Evolutionary conservation across 2,888 invertebrate species (phyloP).

Genomic region (Andrena bucephala): DNA sequence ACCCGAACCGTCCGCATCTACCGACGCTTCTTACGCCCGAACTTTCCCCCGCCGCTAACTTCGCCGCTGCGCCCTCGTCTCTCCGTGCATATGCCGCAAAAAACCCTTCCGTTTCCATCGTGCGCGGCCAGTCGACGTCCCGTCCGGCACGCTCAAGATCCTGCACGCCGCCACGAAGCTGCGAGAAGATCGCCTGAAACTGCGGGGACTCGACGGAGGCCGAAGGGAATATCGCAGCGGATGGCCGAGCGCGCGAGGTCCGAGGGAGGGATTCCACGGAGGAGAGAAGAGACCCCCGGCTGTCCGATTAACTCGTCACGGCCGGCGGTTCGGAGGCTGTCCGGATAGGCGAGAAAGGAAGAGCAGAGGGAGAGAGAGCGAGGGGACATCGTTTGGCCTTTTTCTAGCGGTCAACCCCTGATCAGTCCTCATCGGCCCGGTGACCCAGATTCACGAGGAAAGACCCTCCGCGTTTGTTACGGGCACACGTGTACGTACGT

Average conservation of each 20-base stretch:
- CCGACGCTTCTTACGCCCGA: constrained; percentile 60
- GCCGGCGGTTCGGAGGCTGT: constrained; percentile 61
- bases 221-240: neutral
- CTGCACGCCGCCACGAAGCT: too few species aligned
- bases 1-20: constrained; percentile 63
- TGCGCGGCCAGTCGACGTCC: neutral
- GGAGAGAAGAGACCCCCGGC: constrained; percentile 38
- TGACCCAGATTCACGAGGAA: constrained; percentile 82
- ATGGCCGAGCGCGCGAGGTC: neutral
- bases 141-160: neutral
- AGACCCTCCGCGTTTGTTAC: constrained; percentile 73
- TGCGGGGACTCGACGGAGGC: neutral
- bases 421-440: constrained; percentile 82
- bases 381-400: constrained; percentile 68
- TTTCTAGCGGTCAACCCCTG: constrained; percentile 81
- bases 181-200: neutral
- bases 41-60: constrained; percentile 52
- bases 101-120: neutral
- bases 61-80: neutral
- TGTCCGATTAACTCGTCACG: constrained; percentile 80
- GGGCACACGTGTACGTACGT: constrained; percentile 57
- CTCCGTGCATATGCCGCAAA: neutral
- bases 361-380: constrained; percentile 44
- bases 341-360: constrained; percentile 72
- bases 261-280: neutral